Percentiles rank a stretch among this genome's conserved stretches.
These are phyloP conservation scores for Dicerorhinus sumatrensis DNA, from an alignment of 2,113 vertebrate genomes.

Conservation along the genomic window DNA sequence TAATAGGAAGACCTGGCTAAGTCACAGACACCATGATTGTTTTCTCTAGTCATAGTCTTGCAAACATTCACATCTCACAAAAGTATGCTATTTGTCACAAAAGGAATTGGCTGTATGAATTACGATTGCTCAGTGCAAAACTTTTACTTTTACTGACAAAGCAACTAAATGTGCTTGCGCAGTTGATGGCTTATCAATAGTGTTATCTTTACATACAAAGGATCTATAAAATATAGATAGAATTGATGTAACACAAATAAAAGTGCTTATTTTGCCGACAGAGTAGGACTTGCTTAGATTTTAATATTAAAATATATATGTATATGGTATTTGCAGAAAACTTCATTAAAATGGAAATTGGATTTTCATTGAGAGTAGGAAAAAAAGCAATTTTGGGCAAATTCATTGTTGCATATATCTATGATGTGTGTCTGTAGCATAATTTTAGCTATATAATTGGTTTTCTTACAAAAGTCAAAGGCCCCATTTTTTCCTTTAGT, in stretches of 20 bases:
- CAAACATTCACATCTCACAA: neutral
- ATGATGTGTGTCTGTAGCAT: neutral
- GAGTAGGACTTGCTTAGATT: neutral
- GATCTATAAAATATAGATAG: neutral
- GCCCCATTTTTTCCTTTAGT: neutral
- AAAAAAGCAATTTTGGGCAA: slow-evolving; percentile 51
- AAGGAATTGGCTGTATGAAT: neutral
- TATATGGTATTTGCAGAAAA: slow-evolving; percentile 20
- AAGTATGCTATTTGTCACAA: neutral
- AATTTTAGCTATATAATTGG: slow-evolving; percentile 53
- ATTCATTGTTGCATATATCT: slow-evolving; percentile 43
- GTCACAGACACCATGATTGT: rapidly evolving
- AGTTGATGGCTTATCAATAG: neutral
- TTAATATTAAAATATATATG: neutral
- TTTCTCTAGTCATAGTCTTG: neutral
- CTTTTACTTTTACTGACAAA: neutral
- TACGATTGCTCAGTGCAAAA: neutral
- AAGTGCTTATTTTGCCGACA: neutral
- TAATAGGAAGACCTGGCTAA: neutral
- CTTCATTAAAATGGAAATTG: slow-evolving; percentile 74
- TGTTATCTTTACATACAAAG: neutral
- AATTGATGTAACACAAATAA: neutral
- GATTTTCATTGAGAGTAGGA: slow-evolving; percentile 53
- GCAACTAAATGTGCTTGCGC: neutral
- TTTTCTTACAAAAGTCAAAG: slow-evolving; percentile 53